Base-by-base conservation (phyloP, 2,888 invertebrate species). In the Callyntrura sp. region DNA sequence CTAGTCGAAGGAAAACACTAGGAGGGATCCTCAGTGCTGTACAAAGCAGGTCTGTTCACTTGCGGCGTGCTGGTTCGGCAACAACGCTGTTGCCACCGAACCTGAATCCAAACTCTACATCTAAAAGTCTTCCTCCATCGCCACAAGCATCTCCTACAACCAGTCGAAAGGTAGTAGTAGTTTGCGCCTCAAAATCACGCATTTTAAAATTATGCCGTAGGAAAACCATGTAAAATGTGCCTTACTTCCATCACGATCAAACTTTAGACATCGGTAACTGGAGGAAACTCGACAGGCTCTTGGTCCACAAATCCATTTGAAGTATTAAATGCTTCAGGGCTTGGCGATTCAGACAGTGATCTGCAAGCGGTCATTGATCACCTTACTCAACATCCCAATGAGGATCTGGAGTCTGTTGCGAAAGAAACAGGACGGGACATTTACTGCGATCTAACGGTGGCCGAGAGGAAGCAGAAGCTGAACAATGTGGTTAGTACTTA, bases 381-480 rank as follows among this genome's bases (percentile, higher is more conserved):
- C 62, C 89, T 94, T 0, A 91, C 94, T 43, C 93, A 93, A 43
- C 94, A 94, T 90, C 95, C 95, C 0, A 97, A 97, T 94, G 98
- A 98, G 94, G 96, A 97, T 92, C 96, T 98, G 93, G 98, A 99
- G 95, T 97, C 97, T 88, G 96, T 97, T 93, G 98, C 99, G 20
- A 97, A 98, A 95, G 97, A 97, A 94, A 96, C 97, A 91, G 98
- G 98, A 70, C 97, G 96, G 94, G 96, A 96, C 94, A 96, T 99
- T 90, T 98, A 97, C 94, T 95, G 96, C 83, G 95, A 96, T 93
- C 95, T 97, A 93, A 95, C 96, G 23, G 96, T 96, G 3, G 95
- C 96, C 48, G 97, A 97, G 91, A 95, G 97, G 91, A 96, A 96
- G 88, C 96, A 96, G 62, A 97, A 97, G 95, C 97, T 99, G 93